phyloP scores from a whole-genome alignment of 2,797 vertebrate genomes.

The Zonotrichia albicollis region DNA sequence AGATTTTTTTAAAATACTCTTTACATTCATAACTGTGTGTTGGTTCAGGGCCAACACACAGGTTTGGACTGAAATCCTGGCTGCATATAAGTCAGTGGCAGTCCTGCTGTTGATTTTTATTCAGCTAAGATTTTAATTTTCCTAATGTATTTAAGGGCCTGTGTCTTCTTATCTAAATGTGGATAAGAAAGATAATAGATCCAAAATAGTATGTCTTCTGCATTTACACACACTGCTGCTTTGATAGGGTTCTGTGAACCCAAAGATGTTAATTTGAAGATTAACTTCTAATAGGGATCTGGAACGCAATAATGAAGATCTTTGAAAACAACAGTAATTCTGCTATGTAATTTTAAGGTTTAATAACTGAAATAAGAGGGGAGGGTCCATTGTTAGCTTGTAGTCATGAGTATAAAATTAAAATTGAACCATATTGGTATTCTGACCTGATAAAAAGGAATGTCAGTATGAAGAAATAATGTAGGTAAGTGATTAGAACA shows the following conservation, averaged over 20 bases:
- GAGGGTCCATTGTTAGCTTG: neutral
- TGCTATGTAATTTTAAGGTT: neutral
- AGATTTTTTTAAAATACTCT: neutral
- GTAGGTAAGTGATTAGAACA: neutral
- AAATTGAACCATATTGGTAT: neutral
- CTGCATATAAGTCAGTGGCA: accelerated
- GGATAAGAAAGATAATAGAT: neutral
- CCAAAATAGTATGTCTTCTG: neutral
- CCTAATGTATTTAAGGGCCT: neutral
- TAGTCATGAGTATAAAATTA: neutral
- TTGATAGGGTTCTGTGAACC: neutral
- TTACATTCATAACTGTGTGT: neutral
- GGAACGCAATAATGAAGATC: neutral
- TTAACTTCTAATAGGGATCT: neutral
- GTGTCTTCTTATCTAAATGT: neutral
- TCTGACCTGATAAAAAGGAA: neutral
- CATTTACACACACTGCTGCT: neutral
- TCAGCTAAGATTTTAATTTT: neutral
- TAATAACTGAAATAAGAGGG: neutral
- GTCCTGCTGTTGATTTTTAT: neutral
- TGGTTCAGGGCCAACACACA: neutral
- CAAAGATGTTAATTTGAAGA: neutral
- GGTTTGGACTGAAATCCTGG: neutral
- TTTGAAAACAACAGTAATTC: neutral
- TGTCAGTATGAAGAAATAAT: neutral